phyloP scores from a whole-genome alignment of 2,797 vertebrate species.

The Rhinatrema bivittatum region DNA sequence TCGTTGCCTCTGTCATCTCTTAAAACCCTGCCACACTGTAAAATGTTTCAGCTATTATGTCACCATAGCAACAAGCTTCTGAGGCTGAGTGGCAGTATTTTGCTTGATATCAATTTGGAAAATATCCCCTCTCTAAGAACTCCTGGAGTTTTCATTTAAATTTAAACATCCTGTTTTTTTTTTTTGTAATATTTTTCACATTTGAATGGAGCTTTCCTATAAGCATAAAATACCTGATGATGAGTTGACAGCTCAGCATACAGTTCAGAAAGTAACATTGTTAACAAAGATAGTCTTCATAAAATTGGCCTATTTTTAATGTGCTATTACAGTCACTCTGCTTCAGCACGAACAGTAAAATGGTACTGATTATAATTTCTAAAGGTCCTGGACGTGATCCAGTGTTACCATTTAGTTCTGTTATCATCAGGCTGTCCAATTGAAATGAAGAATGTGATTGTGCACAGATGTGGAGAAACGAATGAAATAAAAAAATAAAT shows the following conservation, averaged over 20 bases:
- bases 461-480: too few relatives aligned
- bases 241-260: slow-evolving; percentile 39
- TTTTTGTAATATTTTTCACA: slow-evolving; percentile 29
- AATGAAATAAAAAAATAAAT: too few relatives aligned
- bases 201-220: slow-evolving; percentile 51
- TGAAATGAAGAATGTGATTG: too few relatives aligned
- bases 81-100: slow-evolving; percentile 41
- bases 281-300: slow-evolving; percentile 38
- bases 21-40: slow-evolving; percentile 42
- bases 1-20: slow-evolving; percentile 20
- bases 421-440: too few relatives aligned
- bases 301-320: too few relatives aligned
- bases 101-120: slow-evolving; percentile 52
- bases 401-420: too few relatives aligned
- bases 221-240: slow-evolving; percentile 34
- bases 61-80: slow-evolving; percentile 49
- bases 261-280: slow-evolving; percentile 40
- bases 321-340: too few relatives aligned
- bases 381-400: too few relatives aligned
- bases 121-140: slow-evolving; percentile 47
- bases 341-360: too few relatives aligned
- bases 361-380: too few relatives aligned
- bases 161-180: slow-evolving; percentile 38
- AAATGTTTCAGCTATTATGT: slow-evolving; percentile 31
- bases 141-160: slow-evolving; percentile 51